Evolutionary conservation across 2,113 vertebrate genomes (phyloP).

Genomic region (Dasyornis broadbenti): DNA sequence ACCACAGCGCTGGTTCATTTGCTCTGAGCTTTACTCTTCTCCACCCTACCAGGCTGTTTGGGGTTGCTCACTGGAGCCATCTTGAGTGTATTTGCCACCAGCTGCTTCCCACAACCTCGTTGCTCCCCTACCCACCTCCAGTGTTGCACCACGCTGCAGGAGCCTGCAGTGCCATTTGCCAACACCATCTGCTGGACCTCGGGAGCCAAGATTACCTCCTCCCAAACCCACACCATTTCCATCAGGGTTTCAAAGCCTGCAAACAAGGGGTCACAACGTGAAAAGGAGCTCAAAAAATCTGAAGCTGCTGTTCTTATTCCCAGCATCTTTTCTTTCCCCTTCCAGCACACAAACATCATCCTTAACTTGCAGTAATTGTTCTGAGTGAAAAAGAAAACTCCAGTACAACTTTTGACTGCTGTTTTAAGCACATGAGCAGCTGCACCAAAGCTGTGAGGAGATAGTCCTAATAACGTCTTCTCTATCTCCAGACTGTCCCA

Average conservation of each 20-base stretch:
- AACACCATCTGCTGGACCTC: not conserved
- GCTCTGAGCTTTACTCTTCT: not conserved
- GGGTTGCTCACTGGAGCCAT: not conserved
- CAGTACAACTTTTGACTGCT: not conserved
- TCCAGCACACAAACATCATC: not conserved
- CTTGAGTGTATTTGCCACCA: slow-evolving; percentile 16
- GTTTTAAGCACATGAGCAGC: not conserved
- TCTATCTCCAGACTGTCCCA: not conserved
- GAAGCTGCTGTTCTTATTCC: not conserved
- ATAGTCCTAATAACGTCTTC: not conserved
- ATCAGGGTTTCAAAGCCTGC: not conserved
- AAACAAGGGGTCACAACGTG: slow-evolving; percentile 7
- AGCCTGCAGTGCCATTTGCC: slow-evolving; percentile 54
- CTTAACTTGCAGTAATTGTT: not conserved
- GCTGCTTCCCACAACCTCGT: slow-evolving; percentile 2
- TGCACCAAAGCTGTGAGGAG: not conserved
- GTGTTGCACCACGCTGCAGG: not conserved
- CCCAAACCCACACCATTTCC: not conserved
- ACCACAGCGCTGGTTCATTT: not conserved
- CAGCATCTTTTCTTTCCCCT: not conserved
- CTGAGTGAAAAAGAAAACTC: not conserved
- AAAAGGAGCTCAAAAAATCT: not conserved
- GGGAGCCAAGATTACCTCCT: slow-evolving; percentile 28
- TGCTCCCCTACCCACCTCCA: slow-evolving; percentile 20
- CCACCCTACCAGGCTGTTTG: not conserved